These are phyloP conservation scores for Xyrichtys novacula DNA, from an alignment of 2,797 vertebrate species.

Conservation along the genomic window DNA sequence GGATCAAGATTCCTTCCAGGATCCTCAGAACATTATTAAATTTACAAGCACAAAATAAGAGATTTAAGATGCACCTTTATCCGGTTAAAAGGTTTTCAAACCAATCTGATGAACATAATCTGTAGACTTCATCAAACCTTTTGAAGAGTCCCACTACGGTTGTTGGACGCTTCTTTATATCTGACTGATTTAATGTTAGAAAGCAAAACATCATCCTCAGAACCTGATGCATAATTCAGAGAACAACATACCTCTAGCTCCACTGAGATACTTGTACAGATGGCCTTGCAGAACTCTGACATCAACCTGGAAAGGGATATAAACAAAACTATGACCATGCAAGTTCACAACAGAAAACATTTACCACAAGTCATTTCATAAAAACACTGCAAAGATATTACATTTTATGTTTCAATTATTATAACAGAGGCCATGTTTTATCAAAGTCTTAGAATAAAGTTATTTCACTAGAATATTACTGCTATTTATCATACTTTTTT, in stretches of 20 bases:
- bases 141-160: background rate
- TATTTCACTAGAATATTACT: conserved; percentile 79
- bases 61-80: background rate
- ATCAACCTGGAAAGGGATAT: conserved; percentile 64
- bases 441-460: conserved; percentile 77
- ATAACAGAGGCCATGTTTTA: conserved; percentile 70
- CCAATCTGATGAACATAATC: background rate
- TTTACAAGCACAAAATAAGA: background rate
- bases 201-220: background rate
- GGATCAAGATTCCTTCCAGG: too few species aligned
- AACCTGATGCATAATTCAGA: background rate
- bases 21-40: background rate
- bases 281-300: conserved; percentile 13
- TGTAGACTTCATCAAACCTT: background rate
- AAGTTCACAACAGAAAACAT: conserved; percentile 16
- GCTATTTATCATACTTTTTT: conserved; percentile 78
- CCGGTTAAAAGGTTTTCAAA: background rate
- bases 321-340: conserved; percentile 50
- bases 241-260: conserved; percentile 61
- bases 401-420: conserved; percentile 67
- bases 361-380: conserved; percentile 13
- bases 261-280: conserved; percentile 22
- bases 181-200: background rate
- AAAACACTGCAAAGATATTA: conserved; percentile 47
- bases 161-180: background rate